These are phyloP conservation scores for Sylvilagus floridanus DNA, from an alignment of 2,797 vertebrate species.

Conservation along the genomic window DNA sequence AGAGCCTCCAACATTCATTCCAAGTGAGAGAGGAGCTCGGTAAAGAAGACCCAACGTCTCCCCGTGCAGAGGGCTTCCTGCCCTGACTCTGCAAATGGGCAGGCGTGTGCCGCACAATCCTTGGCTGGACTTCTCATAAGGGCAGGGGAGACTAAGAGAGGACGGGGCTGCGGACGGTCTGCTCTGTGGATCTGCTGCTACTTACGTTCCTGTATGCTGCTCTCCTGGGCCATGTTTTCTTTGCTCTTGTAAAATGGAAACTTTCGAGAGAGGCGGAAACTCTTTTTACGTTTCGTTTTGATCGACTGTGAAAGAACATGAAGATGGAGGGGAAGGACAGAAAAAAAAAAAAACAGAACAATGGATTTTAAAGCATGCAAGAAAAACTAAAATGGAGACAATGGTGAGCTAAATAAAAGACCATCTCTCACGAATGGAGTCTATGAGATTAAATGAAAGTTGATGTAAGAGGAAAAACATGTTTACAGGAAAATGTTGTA, in stretches of 20 bases:
- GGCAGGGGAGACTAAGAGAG: constrained; percentile 24
- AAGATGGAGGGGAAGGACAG: constrained; percentile 89
- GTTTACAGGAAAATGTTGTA: constrained; percentile 84
- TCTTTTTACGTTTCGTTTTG: constrained; percentile 99
- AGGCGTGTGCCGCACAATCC: not conserved
- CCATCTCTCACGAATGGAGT: constrained; percentile 85
- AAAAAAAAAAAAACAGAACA: constrained; percentile 84
- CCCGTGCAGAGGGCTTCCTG: constrained; percentile 47
- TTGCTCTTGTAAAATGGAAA: constrained; percentile 99
- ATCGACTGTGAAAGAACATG: constrained; percentile 95
- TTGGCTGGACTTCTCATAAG: constrained; percentile 7
- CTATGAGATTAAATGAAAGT: constrained; percentile 88
- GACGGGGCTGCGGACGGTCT: constrained; percentile 30
- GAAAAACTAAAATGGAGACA: constrained; percentile 89
- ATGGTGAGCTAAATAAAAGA: constrained; percentile 86
- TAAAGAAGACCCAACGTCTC: not conserved
- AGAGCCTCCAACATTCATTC: constrained; percentile 40
- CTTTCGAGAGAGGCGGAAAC: constrained; percentile 99
- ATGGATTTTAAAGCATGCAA: constrained; percentile 88
- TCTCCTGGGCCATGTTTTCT: constrained; percentile 99
- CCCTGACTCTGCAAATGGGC: constrained; percentile 33
- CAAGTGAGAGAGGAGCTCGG: constrained; percentile 45
- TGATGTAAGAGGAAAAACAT: constrained; percentile 87
- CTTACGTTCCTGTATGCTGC: constrained; percentile 98
- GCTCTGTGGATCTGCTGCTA: constrained; percentile 89